Evolutionary conservation across 2,797 vertebrate species (phyloP).

Genomic region (Sebastes vulpes): DNA sequence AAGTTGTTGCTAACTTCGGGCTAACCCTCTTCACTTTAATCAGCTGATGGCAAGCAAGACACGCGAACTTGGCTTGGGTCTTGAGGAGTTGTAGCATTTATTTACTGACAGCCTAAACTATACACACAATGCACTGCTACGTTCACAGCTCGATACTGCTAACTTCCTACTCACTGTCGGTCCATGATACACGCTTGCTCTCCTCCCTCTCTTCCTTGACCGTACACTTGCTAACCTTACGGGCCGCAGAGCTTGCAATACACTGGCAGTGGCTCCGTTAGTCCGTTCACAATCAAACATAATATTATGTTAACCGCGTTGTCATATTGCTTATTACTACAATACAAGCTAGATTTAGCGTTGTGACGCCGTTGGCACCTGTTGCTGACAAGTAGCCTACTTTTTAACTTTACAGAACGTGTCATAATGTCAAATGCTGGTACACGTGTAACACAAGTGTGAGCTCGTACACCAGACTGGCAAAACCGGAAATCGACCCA

Average conservation of each 20-base stretch:
- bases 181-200: neutral
- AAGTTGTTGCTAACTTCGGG: neutral
- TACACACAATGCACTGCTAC: neutral
- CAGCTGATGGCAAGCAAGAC: neutral
- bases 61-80: accelerated
- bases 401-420: neutral
- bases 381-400: neutral
- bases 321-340: neutral
- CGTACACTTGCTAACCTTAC: accelerated
- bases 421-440: neutral
- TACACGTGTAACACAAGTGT: neutral
- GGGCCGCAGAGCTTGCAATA: accelerated
- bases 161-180: neutral
- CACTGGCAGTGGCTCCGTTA: neutral
- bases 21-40: neutral
- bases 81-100: neutral
- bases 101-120: neutral
- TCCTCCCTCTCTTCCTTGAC: too few relatives aligned
- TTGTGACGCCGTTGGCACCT: too few relatives aligned
- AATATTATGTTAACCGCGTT: neutral
- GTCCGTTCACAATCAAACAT: neutral
- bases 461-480: neutral
- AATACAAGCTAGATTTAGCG: neutral
- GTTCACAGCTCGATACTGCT: neutral
- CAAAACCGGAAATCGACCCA: neutral